A percentile compares a stretch with the other conserved stretches of the same genome.
phyloP scores from a whole-genome alignment of 2,888 invertebrate genomes.

The Lithophane socia region DNA sequence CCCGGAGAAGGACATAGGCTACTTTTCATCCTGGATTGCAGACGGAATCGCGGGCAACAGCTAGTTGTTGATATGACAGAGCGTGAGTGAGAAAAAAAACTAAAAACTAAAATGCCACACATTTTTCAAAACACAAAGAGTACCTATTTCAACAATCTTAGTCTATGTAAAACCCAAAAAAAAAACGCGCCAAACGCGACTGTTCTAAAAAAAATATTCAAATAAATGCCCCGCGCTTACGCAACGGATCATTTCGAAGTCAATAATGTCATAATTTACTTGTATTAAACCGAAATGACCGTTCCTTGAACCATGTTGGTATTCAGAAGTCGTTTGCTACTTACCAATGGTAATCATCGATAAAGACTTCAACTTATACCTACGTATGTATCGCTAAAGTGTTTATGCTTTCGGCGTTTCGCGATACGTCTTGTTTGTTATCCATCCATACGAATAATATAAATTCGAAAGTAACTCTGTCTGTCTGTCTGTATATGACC shows the following conservation, averaged over 20 bases:
- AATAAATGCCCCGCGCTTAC: conserved; percentile 46
- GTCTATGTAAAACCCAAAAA: neutral
- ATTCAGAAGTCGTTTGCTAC: conserved; percentile 65
- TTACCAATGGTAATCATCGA: conserved; percentile 63
- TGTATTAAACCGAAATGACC: conserved; percentile 77
- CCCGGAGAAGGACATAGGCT: too few species aligned
- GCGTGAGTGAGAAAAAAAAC: too few species aligned
- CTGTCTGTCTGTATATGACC: too few species aligned
- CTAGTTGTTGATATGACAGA: too few species aligned
- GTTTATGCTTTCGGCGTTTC: conserved; percentile 27
- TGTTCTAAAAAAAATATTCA: conserved; percentile 42
- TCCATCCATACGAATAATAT: too few species aligned
- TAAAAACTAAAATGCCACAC: too few species aligned
- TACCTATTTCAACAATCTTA: neutral
- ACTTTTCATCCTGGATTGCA: too few species aligned
- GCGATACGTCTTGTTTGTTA: neutral
- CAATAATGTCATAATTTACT: conserved; percentile 72
- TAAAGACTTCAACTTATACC: conserved; percentile 30
- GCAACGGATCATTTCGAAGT: conserved; percentile 57
- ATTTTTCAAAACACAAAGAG: too few species aligned
- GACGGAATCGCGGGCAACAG: too few species aligned
- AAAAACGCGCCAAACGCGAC: neutral
- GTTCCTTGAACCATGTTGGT: conserved; percentile 77
- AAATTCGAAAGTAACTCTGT: too few species aligned
- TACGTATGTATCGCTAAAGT: conserved; percentile 7